Evolutionary conservation across 2,113 vertebrate genomes (phyloP).

Genomic region (Panthera uncia): DNA sequence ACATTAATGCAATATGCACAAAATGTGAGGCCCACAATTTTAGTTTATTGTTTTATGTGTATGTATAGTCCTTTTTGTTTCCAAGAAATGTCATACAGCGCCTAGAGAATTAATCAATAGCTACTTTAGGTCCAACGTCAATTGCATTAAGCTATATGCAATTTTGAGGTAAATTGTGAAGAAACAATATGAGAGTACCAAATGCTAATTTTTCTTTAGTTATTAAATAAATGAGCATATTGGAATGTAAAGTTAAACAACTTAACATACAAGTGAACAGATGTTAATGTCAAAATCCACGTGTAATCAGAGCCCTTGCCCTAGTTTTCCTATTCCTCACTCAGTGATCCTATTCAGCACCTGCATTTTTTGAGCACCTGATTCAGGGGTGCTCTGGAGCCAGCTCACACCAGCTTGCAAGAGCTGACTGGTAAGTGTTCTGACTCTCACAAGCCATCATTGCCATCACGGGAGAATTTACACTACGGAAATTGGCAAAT

Average conservation of each 20-base stretch:
- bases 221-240: background rate
- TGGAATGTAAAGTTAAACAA: background rate
- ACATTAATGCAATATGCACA: background rate
- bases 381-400: background rate
- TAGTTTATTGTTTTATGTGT: background rate
- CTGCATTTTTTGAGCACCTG: background rate
- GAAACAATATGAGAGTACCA: background rate
- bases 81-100: background rate
- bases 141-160: background rate
- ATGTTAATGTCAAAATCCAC: background rate
- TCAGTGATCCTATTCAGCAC: background rate
- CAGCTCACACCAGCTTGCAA: background rate
- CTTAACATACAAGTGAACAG: background rate
- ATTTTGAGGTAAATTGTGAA: background rate
- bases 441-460: background rate
- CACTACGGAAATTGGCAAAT: background rate
- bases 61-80: background rate
- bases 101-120: conserved; percentile 13
- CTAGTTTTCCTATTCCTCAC: background rate
- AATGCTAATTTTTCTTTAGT: background rate
- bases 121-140: background rate
- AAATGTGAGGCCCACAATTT: background rate
- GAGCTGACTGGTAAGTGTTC: background rate
- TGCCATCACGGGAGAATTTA: background rate
- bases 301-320: background rate